These are phyloP conservation scores for Cydia amplana DNA, from an alignment of 1,140 invertebrate genomes.

Conservation along the genomic window DNA sequence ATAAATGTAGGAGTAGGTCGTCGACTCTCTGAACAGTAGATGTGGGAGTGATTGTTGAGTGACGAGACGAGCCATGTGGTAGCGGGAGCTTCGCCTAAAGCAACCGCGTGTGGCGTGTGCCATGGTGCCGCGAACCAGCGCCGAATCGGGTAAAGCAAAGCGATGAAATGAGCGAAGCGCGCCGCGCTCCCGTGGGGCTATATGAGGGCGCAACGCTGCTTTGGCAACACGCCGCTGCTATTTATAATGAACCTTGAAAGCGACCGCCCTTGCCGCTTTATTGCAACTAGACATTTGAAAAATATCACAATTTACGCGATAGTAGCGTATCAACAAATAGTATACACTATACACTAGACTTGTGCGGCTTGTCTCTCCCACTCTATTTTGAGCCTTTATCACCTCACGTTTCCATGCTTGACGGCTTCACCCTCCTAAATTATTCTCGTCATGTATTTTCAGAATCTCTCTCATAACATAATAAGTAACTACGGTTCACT, in stretches of 20 bases:
- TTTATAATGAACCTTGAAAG: constrained; percentile 77
- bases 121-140: constrained; percentile 32
- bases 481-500: constrained; percentile 4
- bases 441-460: constrained; percentile 1
- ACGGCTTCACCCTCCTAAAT: background rate
- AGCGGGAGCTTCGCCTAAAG: constrained; percentile 3
- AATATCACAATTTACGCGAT: constrained; percentile 41
- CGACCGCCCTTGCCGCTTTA: constrained; percentile 73
- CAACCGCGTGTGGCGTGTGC: constrained; percentile 7
- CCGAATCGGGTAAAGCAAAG: constrained; percentile 57
- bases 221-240: constrained; percentile 74
- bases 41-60: background rate
- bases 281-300: constrained; percentile 56
- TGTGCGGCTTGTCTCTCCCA: background rate
- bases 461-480: background rate
- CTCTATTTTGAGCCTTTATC: constrained; percentile 22
- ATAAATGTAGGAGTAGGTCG: background rate
- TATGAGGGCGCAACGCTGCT: constrained; percentile 69
- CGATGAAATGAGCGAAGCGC: constrained; percentile 28
- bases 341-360: no score
- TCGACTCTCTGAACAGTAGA: background rate
- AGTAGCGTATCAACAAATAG: background rate
- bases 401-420: background rate
- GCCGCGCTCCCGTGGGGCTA: constrained; percentile 44
- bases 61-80: constrained; percentile 17